These are phyloP conservation scores for Macquaria australasica DNA, from an alignment of 2,113 vertebrate species.

Conservation along the genomic window DNA sequence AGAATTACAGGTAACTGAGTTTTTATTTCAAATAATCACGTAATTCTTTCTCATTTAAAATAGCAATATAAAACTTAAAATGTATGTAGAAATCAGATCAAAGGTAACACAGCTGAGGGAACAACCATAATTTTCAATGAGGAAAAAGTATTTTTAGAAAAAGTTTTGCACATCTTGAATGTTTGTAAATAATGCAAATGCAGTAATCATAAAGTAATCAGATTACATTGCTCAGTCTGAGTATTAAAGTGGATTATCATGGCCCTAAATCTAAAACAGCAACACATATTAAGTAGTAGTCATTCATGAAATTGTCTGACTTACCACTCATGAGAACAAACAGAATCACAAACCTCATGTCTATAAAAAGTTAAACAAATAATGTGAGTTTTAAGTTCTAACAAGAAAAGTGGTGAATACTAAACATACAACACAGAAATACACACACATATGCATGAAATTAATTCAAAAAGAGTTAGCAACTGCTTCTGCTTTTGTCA, in stretches of 20 bases:
- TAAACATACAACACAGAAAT: not conserved
- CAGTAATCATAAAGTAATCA: not conserved
- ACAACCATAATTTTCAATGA: not conserved
- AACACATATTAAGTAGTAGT: not conserved
- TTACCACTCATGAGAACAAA: slow-evolving; percentile 71
- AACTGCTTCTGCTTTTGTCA: not conserved
- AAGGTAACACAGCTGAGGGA: not conserved
- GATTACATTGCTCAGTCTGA: not conserved
- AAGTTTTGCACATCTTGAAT: not conserved
- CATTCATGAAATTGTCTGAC: slow-evolving; percentile 20
- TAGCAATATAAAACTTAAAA: not conserved
- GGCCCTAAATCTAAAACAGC: not conserved
- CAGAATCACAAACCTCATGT: slow-evolving; percentile 68
- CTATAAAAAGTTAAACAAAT: slow-evolving; percentile 36
- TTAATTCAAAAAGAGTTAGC: not conserved
- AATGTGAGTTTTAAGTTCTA: not conserved
- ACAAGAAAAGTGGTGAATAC: not conserved
- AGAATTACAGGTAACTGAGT: not conserved
- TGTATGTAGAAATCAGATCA: not conserved
- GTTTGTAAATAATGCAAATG: not conserved
- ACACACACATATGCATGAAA: not conserved
- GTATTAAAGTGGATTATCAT: not conserved
- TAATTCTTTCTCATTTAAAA: not conserved
- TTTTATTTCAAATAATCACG: not conserved
- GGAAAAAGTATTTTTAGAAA: not conserved